Conservation (phyloP, 2,888 invertebrate genomes). For the Meloe dianella region DNA sequence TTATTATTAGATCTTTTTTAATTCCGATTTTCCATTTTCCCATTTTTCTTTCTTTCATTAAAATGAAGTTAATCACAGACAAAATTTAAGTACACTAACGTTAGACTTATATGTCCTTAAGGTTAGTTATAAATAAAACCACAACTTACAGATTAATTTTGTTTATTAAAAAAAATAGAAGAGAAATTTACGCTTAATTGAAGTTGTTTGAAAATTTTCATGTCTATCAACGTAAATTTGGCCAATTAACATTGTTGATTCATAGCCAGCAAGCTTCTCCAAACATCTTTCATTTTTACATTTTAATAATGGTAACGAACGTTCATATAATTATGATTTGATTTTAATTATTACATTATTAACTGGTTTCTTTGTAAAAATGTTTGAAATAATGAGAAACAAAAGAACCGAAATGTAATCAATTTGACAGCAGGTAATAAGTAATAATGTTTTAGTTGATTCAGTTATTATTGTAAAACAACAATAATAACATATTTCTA, state of each 20-base stretch:
- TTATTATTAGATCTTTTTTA: conserved; percentile 12
- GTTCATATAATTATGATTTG: background rate
- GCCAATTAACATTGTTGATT: conserved; percentile 3
- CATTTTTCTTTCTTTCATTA: background rate
- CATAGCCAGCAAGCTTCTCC: conserved; percentile 13
- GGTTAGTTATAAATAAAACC: background rate
- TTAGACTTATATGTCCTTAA: background rate
- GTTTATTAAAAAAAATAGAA: background rate
- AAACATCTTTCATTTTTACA: conserved; percentile 11
- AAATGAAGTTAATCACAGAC: background rate
- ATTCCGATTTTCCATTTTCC: background rate
- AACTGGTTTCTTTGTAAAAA: too few relatives aligned
- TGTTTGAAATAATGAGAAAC: background rate
- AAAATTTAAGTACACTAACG: background rate
- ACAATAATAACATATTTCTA: background rate
- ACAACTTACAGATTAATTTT: background rate
- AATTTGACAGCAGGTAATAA: conserved; percentile 3
- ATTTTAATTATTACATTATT: background rate
- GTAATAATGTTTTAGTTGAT: too few relatives aligned
- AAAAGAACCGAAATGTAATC: background rate
- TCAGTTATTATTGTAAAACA: too few relatives aligned
- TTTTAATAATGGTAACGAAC: background rate
- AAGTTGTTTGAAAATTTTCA: background rate
- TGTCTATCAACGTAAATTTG: conserved; percentile 2
- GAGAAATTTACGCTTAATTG: background rate